Conservation (phyloP, 1,140 invertebrate genomes). For the Dendroctonus valens region DNA sequence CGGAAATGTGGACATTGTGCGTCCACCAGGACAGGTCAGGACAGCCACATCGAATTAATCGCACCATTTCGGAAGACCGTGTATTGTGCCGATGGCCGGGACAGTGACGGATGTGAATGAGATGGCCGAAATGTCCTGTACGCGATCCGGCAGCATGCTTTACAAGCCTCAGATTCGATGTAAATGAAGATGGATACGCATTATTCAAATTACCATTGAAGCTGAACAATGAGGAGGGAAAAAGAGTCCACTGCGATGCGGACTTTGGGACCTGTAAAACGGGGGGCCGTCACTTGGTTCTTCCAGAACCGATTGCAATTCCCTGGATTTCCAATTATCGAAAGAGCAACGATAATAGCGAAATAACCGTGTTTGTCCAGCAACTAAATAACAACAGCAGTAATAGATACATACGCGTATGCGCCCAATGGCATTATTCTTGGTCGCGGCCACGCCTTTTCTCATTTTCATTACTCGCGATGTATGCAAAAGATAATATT, state of each 20-base stretch:
- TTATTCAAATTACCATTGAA: slow-evolving; percentile 31
- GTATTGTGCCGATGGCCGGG: slow-evolving; percentile 19
- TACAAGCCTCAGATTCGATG: slow-evolving; percentile 17
- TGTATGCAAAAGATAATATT: slow-evolving; percentile 22
- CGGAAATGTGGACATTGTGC: slow-evolving; percentile 29
- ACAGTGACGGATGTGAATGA: slow-evolving; percentile 24
- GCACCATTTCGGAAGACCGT: slow-evolving; percentile 27
- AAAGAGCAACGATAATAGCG: too few species aligned
- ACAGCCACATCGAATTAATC: slow-evolving; percentile 20
- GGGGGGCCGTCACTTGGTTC: too few species aligned
- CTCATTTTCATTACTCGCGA: slow-evolving; percentile 21
- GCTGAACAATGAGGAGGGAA: slow-evolving; percentile 9
- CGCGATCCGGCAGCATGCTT: slow-evolving; percentile 10
- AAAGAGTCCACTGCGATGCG: too few species aligned
- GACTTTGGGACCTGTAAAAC: too few species aligned
- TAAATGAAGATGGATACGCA: slow-evolving; percentile 29
- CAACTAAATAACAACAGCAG: too few species aligned
- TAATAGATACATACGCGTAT: neutral
- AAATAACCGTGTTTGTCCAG: too few species aligned
- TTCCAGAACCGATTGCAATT: too few species aligned
- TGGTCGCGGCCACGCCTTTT: slow-evolving; percentile 11
- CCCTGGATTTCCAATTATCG: too few species aligned
- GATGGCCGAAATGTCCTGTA: slow-evolving; percentile 20
- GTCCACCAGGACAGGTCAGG: slow-evolving; percentile 13
- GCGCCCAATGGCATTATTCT: slow-evolving; percentile 4